A percentile compares a stretch with the other conserved stretches of the same genome.
Conservation (phyloP, 2,888 invertebrate genomes). For the Operophtera brumata region DNA sequence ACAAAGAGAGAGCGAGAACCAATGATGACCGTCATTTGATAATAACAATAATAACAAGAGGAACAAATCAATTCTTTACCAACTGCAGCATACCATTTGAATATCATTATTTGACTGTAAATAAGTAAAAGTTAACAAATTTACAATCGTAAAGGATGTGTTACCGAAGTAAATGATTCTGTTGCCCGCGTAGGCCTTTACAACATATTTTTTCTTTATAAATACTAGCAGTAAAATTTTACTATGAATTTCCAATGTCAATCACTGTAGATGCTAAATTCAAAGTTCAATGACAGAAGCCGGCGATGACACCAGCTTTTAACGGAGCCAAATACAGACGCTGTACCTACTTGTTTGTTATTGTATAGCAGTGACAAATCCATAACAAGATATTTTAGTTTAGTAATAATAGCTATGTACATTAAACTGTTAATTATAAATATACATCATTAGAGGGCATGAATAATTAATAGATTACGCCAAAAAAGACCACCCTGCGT, state of each 20-base stretch:
- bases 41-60: no score
- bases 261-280: neutral
- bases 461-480: constrained; percentile 12
- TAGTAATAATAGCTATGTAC: neutral
- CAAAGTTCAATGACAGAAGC: constrained; percentile 34
- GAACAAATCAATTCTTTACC: no score
- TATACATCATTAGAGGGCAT: neutral
- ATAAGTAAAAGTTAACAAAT: neutral
- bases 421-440: neutral
- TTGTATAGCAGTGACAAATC: neutral
- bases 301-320: constrained; percentile 36
- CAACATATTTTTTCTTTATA: no score
- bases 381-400: neutral
- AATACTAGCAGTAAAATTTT: no score
- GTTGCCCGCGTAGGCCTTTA: no score
- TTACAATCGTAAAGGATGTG: no score
- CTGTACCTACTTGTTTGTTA: neutral
- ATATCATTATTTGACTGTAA: neutral
- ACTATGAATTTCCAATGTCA: neutral
- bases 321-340: constrained; percentile 16
- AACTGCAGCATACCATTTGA: neutral
- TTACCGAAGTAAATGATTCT: no score
- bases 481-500: constrained; percentile 17
- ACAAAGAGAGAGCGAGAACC: constrained; percentile 18
- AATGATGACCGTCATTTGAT: constrained; percentile 30